phyloP scores from a whole-genome alignment of 2,797 vertebrate genomes.

The Leuciscus waleckii region DNA sequence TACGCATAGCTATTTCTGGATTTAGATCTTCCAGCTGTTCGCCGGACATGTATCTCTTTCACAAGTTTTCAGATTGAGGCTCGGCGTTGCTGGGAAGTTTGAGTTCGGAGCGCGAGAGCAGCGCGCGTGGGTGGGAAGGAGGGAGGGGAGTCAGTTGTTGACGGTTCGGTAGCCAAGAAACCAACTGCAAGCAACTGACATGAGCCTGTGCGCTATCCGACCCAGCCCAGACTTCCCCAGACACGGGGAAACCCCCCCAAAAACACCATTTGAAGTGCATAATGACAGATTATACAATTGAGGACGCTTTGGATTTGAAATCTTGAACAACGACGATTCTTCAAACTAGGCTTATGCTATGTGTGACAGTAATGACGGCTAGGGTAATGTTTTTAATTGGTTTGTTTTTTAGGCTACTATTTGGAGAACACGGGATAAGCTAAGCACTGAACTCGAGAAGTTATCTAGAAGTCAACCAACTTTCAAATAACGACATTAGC shows the following conservation, averaged over 20 bases:
- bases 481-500: not conserved
- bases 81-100: slow-evolving; percentile 85
- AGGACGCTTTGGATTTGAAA: not conserved
- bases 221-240: slow-evolving; percentile 29
- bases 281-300: not conserved
- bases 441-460: not conserved
- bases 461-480: not conserved
- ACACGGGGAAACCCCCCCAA: slow-evolving; percentile 30
- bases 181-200: slow-evolving; percentile 72
- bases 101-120: slow-evolving; percentile 69
- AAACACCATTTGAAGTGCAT: not conserved
- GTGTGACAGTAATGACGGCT: not conserved
- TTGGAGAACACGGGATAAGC: not conserved
- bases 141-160: slow-evolving; percentile 77
- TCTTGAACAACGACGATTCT: not conserved
- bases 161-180: slow-evolving; percentile 66
- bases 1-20: slow-evolving; percentile 80
- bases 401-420: too few species aligned
- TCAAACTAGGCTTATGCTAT: not conserved
- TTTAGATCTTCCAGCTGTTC: slow-evolving; percentile 89
- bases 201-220: slow-evolving; percentile 31
- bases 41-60: slow-evolving; percentile 74
- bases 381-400: not conserved
- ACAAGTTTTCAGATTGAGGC: slow-evolving; percentile 76
- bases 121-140: slow-evolving; percentile 45